Percentiles rank a stretch among this genome's conserved stretches.
These are phyloP conservation scores for Podilymbus podiceps DNA, from an alignment of 2,113 vertebrate genomes.

Conservation along the genomic window DNA sequence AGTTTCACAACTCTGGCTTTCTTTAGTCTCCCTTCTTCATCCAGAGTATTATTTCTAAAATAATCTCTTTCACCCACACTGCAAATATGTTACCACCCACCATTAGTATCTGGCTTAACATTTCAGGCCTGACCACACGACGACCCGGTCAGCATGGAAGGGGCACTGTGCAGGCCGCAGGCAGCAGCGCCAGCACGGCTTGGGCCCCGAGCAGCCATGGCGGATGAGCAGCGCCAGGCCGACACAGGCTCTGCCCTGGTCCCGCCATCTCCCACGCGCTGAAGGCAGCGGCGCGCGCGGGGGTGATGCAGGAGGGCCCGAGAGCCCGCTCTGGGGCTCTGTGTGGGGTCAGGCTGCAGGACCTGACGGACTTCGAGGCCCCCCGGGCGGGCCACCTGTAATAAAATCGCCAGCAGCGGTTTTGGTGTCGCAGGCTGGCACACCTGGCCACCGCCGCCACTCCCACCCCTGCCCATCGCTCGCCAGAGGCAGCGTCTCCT, in stretches of 20 bases:
- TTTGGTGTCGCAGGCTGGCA: neutral
- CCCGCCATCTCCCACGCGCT: accelerated
- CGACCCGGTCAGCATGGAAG: accelerated
- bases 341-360: neutral
- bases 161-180: accelerated
- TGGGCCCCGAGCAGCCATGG: accelerated
- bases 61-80: neutral
- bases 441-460: neutral
- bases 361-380: no score
- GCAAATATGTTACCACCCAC: neutral
- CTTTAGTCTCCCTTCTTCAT: neutral
- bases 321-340: accelerated
- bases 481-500: neutral
- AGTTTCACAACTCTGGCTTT: neutral
- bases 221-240: accelerated
- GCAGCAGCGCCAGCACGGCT: accelerated
- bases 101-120: neutral
- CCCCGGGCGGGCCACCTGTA: no score
- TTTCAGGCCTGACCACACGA: neutral
- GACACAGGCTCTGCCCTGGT: accelerated
- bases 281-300: accelerated
- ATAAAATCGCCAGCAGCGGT: neutral
- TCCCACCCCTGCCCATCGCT: neutral
- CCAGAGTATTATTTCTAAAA: neutral
- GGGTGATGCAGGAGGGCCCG: neutral